Base-by-base conservation (phyloP, 1,140 invertebrate genomes). In the Apolygus lucorum region DNA sequence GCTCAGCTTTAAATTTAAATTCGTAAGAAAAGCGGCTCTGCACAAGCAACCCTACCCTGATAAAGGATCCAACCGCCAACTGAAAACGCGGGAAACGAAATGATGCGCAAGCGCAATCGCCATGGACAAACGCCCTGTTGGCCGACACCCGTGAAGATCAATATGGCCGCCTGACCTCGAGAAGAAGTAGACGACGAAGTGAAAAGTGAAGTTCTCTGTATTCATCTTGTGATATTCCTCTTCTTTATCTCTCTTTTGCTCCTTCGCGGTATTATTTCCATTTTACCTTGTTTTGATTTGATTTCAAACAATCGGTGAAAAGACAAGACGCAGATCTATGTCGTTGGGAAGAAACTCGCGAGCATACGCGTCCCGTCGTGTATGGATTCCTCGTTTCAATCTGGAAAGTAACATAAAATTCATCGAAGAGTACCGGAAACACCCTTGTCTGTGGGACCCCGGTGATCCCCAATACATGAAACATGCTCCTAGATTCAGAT, bases 341-440 rank as follows among this genome's bases (percentile, higher is more conserved):
- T 49, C 34, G 8, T 49, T 17, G 8, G 34, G 8, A 11, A 8
- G 34, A 49, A 49, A 49, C 17, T 49, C 8, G 8, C 8, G 17
- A 49, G 8, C 34, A 49, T 49, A 49, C 54, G 54, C 54, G 8
- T 59, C 54, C 54, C 11, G 22, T 4, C 54, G 54, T 11, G 54
- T 59, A 11, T 59, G 54, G 54, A 59, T 59, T 59, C 54, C 54
- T 14, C 11, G 54, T 4, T 59, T 59, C 54, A 59, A 59, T 59
- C 22, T 59, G 4, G 11, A 59, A 59, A 59, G 4, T 4, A 59
- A 59, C 22, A 11, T 59, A 11, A 59, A 24, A 22, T 59, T 59
- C 22, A 59, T 59, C 22, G 54, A 59, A 24, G 54, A 59, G 54
- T 59, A 59, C 54, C 8, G 22, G 22, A 59, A 59, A 59, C 54